Base-by-base conservation (phyloP, 2,888 invertebrate genomes). In the Myathropa florea region DNA sequence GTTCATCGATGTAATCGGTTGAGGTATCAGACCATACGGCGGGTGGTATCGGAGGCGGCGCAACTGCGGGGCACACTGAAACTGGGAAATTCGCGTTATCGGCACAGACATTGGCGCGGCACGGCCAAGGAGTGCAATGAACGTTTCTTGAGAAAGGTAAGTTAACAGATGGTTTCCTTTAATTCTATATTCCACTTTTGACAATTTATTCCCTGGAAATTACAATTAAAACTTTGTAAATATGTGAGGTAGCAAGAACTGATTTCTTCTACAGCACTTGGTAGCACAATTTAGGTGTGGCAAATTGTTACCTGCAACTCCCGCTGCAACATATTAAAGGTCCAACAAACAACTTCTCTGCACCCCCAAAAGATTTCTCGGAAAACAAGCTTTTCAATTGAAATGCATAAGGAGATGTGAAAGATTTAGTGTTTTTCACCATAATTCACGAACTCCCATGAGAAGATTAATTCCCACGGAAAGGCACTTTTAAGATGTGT, bases 41-140 rank as follows among this genome's bases (percentile, higher is more conserved):
- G 96, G 36, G 94, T 96, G 86, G 96, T 95, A 36, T 94, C 94
- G 88, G 96, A 96, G 91, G 96, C 96, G 39, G 94, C 95, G n/a
- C 95, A 95, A 89, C 91, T 96, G 84, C 94, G 94, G 72, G 96
- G 95, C 28, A 94, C 95, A 6, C 93, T 94, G 86, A 94, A 95
- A 89, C 93, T 96, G 89, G 96, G 96, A 63, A 96, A 95, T 90
- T 94, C 96, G 64, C 93, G 96, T 88, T 96, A 95, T 92, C 94
- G 96, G 63, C 97, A 97, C 92, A 95, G 96, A 90, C 97, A 97
- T 93, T 97, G 96, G 95, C 96, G 97, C 90, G 95, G 96, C 88
- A 96, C 97, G 57, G 96, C 97, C 77, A 96, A 96, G 92, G 96
- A 96, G 90, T 98, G 97, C 94, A 97, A 97, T 92, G 97, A 97